A percentile compares a stretch with the other conserved stretches of the same genome.
Conservation (phyloP, 2,888 invertebrate species). For the Cerastoderma edule region DNA sequence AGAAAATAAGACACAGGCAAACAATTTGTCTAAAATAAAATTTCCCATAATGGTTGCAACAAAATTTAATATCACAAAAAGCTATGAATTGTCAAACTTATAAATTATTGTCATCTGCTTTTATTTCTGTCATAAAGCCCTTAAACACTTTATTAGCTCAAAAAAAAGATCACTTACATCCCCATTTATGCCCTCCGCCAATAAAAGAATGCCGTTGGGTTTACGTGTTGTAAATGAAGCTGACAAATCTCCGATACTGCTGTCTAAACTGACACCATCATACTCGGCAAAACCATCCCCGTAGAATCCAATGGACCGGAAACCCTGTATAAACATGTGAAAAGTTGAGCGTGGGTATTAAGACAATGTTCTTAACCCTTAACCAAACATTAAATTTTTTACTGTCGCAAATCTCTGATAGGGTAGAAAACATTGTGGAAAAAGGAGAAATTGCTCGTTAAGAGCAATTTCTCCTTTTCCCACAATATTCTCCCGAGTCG, state of each 20-base stretch:
- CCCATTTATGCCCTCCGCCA: conserved; percentile 81
- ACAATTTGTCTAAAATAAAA: too few relatives aligned
- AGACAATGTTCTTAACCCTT: too few relatives aligned
- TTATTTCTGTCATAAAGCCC: background rate
- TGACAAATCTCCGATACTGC: conserved; percentile 88
- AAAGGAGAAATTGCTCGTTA: too few relatives aligned
- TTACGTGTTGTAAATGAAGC: conserved; percentile 91
- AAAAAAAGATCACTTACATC: conserved; percentile 67
- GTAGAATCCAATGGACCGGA: conserved; percentile 83
- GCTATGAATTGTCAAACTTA: background rate
- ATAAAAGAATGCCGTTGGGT: conserved; percentile 88
- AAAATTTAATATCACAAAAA: background rate
- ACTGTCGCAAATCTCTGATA: too few relatives aligned
- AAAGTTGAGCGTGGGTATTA: too few relatives aligned
- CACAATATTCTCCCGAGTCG: too few relatives aligned
- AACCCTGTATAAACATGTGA: conserved; percentile 69
- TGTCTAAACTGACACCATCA: conserved; percentile 86
- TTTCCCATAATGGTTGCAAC: background rate
- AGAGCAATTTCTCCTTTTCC: too few relatives aligned
- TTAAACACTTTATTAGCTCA: background rate
- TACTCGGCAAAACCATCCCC: conserved; percentile 90
- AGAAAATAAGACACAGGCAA: too few relatives aligned
- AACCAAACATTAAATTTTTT: too few relatives aligned
- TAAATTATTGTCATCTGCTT: background rate
- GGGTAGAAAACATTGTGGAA: too few relatives aligned